phyloP scores from a whole-genome alignment of 1,140 invertebrate genomes.

The Drosophila ercepeae region DNA sequence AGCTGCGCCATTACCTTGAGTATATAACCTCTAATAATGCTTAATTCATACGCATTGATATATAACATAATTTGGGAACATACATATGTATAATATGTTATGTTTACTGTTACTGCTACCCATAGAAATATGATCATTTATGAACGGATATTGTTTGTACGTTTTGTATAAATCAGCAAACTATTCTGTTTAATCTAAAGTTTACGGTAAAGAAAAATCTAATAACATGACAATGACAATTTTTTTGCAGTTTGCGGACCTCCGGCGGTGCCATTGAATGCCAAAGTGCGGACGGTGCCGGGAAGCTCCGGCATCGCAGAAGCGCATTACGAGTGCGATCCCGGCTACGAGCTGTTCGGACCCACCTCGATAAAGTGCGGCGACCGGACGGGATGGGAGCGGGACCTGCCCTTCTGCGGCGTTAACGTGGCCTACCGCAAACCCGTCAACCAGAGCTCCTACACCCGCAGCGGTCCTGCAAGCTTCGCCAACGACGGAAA shows the following conservation, averaged over 20 bases:
- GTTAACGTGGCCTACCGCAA: slow-evolving; percentile 94
- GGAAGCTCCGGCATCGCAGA: slow-evolving; percentile 78
- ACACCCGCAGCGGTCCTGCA: slow-evolving; percentile 91
- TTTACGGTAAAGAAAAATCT: not conserved
- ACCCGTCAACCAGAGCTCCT: slow-evolving; percentile 95
- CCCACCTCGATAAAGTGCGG: slow-evolving; percentile 88
- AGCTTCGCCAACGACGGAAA: slow-evolving; percentile 94
- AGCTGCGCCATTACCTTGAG: no score
- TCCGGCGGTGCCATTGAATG: slow-evolving; percentile 93
- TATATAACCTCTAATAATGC: no score
- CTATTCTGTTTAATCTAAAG: no score
- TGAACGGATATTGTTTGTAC: no score
- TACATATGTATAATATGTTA: no score
- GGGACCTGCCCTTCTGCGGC: slow-evolving; percentile 93
- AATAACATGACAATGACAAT: not conserved
- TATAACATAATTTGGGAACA: no score
- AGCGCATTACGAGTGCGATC: slow-evolving; percentile 92
- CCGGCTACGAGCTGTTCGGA: slow-evolving; percentile 91
- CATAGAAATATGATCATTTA: no score
- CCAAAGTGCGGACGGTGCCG: slow-evolving; percentile 86
- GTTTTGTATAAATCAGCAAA: no score
- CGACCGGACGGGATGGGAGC: slow-evolving; percentile 89
- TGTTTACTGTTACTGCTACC: no score
- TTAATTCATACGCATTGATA: no score
- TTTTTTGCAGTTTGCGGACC: slow-evolving; percentile 87